These are phyloP conservation scores for Euclidia mi DNA, from an alignment of 2,888 invertebrate genomes.

Conservation along the genomic window DNA sequence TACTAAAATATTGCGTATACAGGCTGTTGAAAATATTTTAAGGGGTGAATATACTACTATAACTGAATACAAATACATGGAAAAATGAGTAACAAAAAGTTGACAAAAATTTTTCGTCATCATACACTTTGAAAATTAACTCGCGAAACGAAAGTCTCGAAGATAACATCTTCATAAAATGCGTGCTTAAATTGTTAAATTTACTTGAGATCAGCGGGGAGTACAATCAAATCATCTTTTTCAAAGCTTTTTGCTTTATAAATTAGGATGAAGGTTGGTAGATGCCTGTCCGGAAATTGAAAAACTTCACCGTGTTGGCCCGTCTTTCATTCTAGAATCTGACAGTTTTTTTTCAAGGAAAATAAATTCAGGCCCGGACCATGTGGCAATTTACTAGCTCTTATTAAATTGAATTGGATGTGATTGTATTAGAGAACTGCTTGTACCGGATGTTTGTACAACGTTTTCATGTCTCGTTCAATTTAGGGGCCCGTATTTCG, in stretches of 20 bases:
- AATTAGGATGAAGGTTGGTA: slow-evolving; percentile 81
- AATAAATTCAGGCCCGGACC: slow-evolving; percentile 65
- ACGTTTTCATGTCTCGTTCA: slow-evolving; percentile 23
- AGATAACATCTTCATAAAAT: slow-evolving; percentile 81
- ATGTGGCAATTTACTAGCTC: slow-evolving; percentile 39
- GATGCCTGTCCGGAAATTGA: slow-evolving; percentile 87
- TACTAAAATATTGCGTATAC: too few species aligned
- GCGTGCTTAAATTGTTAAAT: slow-evolving; percentile 82
- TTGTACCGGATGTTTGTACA: slow-evolving; percentile 20
- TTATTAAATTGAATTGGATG: slow-evolving; percentile 34
- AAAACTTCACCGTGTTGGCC: slow-evolving; percentile 79
- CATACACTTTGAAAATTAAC: too few species aligned
- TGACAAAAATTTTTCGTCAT: too few species aligned
- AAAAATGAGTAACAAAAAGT: too few species aligned
- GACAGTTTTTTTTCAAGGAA: slow-evolving; percentile 68
- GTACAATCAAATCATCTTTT: slow-evolving; percentile 83
- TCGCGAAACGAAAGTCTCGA: slow-evolving; percentile 68
- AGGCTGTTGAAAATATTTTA: too few species aligned
- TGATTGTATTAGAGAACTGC: slow-evolving; percentile 24
- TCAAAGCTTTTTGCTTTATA: slow-evolving; percentile 80
- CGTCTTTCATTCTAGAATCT: slow-evolving; percentile 81
- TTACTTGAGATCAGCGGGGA: slow-evolving; percentile 83
- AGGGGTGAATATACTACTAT: too few species aligned
- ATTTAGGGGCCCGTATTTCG: slow-evolving; percentile 1
- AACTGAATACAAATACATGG: too few species aligned